Base-by-base conservation (phyloP, 2,888 invertebrate genomes). In the Spisula subtruncata region DNA sequence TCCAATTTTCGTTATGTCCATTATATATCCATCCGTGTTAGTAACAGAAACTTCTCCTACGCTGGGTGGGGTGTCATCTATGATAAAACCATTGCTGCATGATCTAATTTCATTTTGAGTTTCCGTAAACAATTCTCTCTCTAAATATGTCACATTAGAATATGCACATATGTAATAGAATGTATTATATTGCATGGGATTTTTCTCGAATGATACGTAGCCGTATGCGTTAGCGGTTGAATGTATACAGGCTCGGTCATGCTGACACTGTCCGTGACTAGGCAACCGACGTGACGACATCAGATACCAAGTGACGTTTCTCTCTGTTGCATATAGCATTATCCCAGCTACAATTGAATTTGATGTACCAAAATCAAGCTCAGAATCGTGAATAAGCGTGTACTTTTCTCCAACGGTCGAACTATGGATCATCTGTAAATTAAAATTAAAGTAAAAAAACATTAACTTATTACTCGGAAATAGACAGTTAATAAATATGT, bases 31-130 rank as follows among this genome's bases (percentile, higher is more conserved):
- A 20, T 82, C 75, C 8, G 25, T 51, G 79, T 86, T 87, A 12
- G 41, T 12, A 10, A 91, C 88, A 35, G 51, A 10, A 12, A 91
- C 71, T 8, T 5, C 35, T n/a, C 91, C 89, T 12, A 20, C 71
- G 20, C 79, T 35, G 46, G 91, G 91, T 8, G 83, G 56, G 12
- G 56, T 66, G 25, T 86, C 81, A 66, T 89, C 89, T 0, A 91
- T 56, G 18, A 89, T 25, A 66, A 91, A 91, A 0, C 91, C 91
- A 60, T 91, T 88, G 51, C 91, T 91, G 41, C 91, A 91, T 5
- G 75, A 48, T 0, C 18, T 79, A 41, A 91, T 48, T 85, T 88
- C 85, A 8, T 54, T 10, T 16, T 89, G 60, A 32, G 20, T 82
- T 35, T 89, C 91, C 20, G 46, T 56, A 46, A 75, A 81, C 14